Evolutionary conservation across 2,113 vertebrate genomes (phyloP).

Genomic region (Muntiacus muntjak): DNA sequence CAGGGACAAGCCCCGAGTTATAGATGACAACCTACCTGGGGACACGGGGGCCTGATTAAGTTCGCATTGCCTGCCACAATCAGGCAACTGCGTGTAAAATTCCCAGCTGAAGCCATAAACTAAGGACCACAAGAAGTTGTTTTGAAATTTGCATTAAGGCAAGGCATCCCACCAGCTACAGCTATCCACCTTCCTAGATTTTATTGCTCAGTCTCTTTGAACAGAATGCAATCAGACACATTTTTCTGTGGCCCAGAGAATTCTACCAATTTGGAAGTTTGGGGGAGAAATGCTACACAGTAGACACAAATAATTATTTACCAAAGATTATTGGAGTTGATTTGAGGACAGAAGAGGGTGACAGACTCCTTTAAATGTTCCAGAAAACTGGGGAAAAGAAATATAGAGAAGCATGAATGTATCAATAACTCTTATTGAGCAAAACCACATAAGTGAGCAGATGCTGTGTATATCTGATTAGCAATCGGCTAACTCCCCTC

Average conservation of each 20-base stretch:
- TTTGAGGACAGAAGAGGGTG: background rate
- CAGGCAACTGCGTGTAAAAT: background rate
- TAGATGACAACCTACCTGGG: background rate
- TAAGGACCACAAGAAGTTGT: accelerated
- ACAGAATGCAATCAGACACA: background rate
- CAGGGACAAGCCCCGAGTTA: background rate
- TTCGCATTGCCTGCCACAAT: accelerated
- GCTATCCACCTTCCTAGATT: accelerated
- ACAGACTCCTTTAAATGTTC: too few species aligned
- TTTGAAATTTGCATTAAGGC: too few species aligned
- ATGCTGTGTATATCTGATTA: accelerated
- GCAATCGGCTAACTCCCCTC: background rate
- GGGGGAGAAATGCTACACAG: background rate
- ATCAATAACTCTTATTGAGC: background rate
- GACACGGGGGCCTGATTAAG: background rate
- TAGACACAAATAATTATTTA: background rate
- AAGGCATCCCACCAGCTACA: accelerated
- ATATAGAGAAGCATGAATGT: background rate
- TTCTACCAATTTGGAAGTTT: background rate
- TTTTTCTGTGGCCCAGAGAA: accelerated
- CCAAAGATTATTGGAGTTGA: accelerated
- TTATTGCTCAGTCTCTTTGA: background rate
- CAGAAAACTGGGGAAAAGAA: background rate
- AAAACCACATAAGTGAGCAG: background rate
- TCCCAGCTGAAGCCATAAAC: background rate